Evolutionary conservation across 2,797 vertebrate genomes (phyloP), one percentile per base, ranked within the genome.

Genomic region (Nothura maculosa): DNA sequence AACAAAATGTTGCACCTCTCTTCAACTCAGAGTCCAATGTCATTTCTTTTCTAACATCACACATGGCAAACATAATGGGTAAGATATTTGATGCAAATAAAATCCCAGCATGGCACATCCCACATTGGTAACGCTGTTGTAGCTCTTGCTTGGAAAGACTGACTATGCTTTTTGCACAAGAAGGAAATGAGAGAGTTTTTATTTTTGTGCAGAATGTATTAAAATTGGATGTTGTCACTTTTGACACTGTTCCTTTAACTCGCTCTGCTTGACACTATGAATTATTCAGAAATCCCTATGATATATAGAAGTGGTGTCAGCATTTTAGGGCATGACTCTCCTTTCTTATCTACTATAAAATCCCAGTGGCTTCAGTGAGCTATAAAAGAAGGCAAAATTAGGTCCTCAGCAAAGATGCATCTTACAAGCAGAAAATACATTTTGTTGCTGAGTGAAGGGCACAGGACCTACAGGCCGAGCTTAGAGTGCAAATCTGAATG

Each of bases 231-330:
- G 62, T 63, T 92, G 75, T 68, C 72, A 74, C 45, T 86, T 82
- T 38, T 28, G 64, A 63, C 88, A 66, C 90, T 90, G 84, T 85
- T 94, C 81, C 95, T 96, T 96, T 96, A 96, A 93, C 81, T 87
- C 85, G 61, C 0, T 0, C 90, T 88, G 83, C 90, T 91, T 94
- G 96, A 95, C 88, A 95, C 50, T 66, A 95, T 95, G 93, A 96
- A 96, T 96, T 94, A 95, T 96, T 96, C 94, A 93, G 94, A n/a
- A 81, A 90, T 62, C 64, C 86, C 88, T 91, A 86, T 93, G 81
- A 94, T 95, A 94, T 78, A 94, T 81, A 68, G 91, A 90, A 94
- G 86, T 93, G 12, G 75, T 92, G 92, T 96, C 95, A 95, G 94
- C 93, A 83, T 92, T 96, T 96, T 90, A 94, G 90, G 79, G 62